phyloP scores from a whole-genome alignment of 1,140 invertebrate genomes.

The Archivesica marissinica region DNA sequence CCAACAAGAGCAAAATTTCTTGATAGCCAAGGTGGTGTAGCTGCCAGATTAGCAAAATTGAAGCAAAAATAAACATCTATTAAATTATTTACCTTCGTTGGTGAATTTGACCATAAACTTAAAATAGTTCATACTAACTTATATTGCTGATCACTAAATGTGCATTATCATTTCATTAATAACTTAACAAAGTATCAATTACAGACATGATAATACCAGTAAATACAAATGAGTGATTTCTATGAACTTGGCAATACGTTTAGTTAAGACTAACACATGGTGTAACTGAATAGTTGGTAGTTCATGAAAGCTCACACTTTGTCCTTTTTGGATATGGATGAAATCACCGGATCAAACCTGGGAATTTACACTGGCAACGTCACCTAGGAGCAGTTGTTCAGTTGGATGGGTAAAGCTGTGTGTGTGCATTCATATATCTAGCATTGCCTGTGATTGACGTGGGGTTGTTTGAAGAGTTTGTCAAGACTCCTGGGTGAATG shows the following conservation, averaged over 20 bases:
- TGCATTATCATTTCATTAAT: neutral
- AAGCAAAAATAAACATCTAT: conserved; percentile 24
- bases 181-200: neutral
- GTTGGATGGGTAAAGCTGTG: neutral
- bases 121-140: neutral
- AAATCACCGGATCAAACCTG: no score
- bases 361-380: no score
- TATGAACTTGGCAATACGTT: no score
- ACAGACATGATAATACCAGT: neutral
- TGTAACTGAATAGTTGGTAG: no score
- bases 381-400: no score
- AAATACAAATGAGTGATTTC: no score
- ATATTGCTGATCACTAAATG: neutral
- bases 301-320: no score
- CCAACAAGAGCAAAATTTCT: conserved; percentile 31
- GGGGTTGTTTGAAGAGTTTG: conserved; percentile 24
- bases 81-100: neutral
- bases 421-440: conserved; percentile 1
- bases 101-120: conserved; percentile 1
- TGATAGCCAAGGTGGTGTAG: conserved; percentile 47
- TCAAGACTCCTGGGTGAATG: neutral
- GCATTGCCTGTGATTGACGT: conserved; percentile 32
- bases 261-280: no score
- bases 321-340: no score
- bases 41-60: conserved; percentile 39